Evolutionary conservation across 2,113 vertebrate genomes (phyloP), one percentile per base, ranked within the genome.

Genomic region (Cyanoramphus novaezelandiae): DNA sequence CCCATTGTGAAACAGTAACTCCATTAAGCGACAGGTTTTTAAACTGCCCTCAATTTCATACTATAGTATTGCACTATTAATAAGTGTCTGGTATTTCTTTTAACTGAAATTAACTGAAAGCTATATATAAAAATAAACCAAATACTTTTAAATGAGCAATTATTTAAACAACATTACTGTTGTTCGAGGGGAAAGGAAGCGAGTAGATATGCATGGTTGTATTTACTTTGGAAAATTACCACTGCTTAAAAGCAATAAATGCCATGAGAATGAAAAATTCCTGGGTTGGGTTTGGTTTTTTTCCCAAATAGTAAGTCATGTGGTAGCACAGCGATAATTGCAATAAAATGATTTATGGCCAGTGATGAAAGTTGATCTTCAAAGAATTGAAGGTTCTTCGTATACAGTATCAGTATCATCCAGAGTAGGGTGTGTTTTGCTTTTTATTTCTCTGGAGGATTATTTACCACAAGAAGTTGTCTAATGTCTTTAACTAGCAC

Each of bases 21-120:
- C 35, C 67, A 79, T 82, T 64, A 88, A 93, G 63, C 29, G 59
- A 92, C 29, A 23, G 72, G 49, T 90, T 97, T 97, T 96, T 91
- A 82, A 92, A 82, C 76, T 92, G 31, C 39, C 33, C 33, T 80
- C 71, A 37, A 70, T 97, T 94, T 92, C 93, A 70, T 92, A 62
- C 93, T 94, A 62, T 65, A 93, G 44, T 92, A 85, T 83, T 91
- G 50, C 60, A 79, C 59, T 18, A 69, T 90, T 96, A 97, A 86
- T 96, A 97, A 77, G 63, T 93, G 39, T 90, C 71, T 94, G 31
- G 24, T 96, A 55, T 97, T 97, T 94, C 84, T 94, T 95, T 93
- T 91, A 96, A 93, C 63, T 92, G 89, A 96, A 96, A 94, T 92
- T 60, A 78, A 16, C 65, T 82, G 71, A 93, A 88, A 89, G 37